Percentiles rank a stretch among this genome's conserved stretches.
phyloP scores from a whole-genome alignment of 2,797 vertebrate species.

The Carapus acus region DNA sequence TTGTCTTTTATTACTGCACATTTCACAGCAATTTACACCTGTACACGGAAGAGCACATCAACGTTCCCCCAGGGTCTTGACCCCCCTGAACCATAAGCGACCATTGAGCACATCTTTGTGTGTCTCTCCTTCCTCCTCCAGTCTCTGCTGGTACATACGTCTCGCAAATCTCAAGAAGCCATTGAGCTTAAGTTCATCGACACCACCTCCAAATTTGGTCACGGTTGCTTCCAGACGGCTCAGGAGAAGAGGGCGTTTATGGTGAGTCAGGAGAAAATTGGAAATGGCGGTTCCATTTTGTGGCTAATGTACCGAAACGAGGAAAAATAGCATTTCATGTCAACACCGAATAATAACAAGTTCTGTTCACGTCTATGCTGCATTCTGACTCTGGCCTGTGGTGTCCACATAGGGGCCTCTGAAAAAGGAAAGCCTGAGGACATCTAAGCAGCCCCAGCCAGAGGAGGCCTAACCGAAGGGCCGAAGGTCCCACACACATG shows the following conservation, averaged over 20 bases:
- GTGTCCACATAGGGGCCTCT: slow-evolving; percentile 78
- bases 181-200: slow-evolving; percentile 94
- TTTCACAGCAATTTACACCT: not conserved
- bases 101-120: too few species aligned
- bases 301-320: not conserved
- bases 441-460: slow-evolving; percentile 53
- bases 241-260: slow-evolving; percentile 90
- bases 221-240: slow-evolving; percentile 87
- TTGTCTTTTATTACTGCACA: too few species aligned
- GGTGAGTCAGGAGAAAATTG: slow-evolving; percentile 68
- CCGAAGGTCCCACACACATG: slow-evolving; percentile 6
- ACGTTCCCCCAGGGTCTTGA: too few species aligned
- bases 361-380: not conserved
- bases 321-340: not conserved
- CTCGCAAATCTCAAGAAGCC: slow-evolving; percentile 74
- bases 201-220: slow-evolving; percentile 92
- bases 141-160: slow-evolving; percentile 83
- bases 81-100: too few species aligned
- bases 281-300: too few species aligned
- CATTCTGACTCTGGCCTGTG: slow-evolving; percentile 20
- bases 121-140: too few species aligned
- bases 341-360: too few species aligned
- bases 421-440: slow-evolving; percentile 83
- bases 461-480: slow-evolving; percentile 60
- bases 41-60: not conserved